Percentiles rank a stretch among this genome's conserved stretches.
Conservation (phyloP, 2,888 invertebrate genomes). For the Cosmia pyralina region DNA sequence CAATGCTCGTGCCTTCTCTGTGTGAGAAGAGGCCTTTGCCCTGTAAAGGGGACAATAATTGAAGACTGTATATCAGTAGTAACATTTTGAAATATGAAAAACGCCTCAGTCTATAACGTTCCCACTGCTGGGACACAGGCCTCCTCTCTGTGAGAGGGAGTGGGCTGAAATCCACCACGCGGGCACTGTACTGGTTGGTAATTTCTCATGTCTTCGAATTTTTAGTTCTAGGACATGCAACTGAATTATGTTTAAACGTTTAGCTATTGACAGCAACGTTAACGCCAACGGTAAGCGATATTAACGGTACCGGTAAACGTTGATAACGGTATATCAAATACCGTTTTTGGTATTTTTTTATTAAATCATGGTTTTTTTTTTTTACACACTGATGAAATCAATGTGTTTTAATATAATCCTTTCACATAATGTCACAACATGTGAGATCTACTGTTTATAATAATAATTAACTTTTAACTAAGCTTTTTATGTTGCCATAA, state of each 20-base stretch:
- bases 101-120: not conserved
- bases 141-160: not conserved
- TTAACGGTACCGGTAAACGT: slow-evolving; percentile 1
- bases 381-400: not conserved
- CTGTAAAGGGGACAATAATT: not conserved
- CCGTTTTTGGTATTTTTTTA: not conserved
- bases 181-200: not conserved
- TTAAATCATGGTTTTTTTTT: not conserved
- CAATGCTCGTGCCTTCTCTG: not conserved
- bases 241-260: not conserved
- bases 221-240: too few relatives aligned
- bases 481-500: slow-evolving; percentile 70
- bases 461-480: slow-evolving; percentile 44
- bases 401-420: not conserved
- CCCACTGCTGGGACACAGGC: too few relatives aligned
- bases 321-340: slow-evolving; percentile 10
- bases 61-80: not conserved
- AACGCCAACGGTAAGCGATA: slow-evolving; percentile 68
- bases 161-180: not conserved
- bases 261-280: slow-evolving; percentile 81
- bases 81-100: not conserved
- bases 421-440: slow-evolving; percentile 18
- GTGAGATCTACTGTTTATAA: slow-evolving; percentile 20
- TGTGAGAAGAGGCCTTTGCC: not conserved
- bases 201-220: not conserved